phyloP scores from a whole-genome alignment of 2,113 vertebrate species.

The Acanthochromis polyacanthus region DNA sequence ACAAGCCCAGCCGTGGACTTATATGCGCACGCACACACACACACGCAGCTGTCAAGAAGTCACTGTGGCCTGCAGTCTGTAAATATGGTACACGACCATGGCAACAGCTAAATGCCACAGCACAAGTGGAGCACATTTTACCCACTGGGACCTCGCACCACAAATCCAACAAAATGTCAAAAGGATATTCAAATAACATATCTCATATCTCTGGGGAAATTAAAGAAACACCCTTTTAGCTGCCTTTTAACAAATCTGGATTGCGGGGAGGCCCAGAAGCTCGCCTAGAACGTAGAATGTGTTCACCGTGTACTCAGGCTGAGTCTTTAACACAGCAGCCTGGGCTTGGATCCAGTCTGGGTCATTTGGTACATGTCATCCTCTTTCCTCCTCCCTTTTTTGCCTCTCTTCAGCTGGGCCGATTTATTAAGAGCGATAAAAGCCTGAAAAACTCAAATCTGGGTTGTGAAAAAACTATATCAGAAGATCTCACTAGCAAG shows the following conservation, averaged over 20 bases:
- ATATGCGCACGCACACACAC: neutral
- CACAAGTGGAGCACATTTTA: slow-evolving; percentile 58
- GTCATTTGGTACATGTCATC: too few species aligned
- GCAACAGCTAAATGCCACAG: slow-evolving; percentile 71
- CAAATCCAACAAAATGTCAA: slow-evolving; percentile 61
- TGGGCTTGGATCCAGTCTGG: too few species aligned
- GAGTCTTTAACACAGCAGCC: too few species aligned
- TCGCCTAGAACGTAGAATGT: too few species aligned
- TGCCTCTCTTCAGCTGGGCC: too few species aligned
- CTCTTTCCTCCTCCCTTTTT: too few species aligned
- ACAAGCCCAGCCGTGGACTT: neutral
- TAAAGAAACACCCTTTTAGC: slow-evolving; percentile 30
- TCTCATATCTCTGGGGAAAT: slow-evolving; percentile 14
- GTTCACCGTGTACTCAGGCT: too few species aligned
- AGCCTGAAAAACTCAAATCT: slow-evolving; percentile 1
- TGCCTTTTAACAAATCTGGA: slow-evolving; percentile 24
- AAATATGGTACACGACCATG: slow-evolving; percentile 45
- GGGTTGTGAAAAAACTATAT: slow-evolving; percentile 7
- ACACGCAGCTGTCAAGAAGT: slow-evolving; percentile 55
- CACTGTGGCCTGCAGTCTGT: slow-evolving; percentile 46
- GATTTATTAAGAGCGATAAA: too few species aligned
- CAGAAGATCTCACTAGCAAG: neutral
- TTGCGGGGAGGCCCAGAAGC: neutral
- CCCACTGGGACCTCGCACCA: slow-evolving; percentile 53
- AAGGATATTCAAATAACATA: slow-evolving; percentile 52